Evolutionary conservation across 2,888 invertebrate genomes (phyloP), one percentile per base, ranked within the genome.

Genomic region (Liposcelis brunnea): DNA sequence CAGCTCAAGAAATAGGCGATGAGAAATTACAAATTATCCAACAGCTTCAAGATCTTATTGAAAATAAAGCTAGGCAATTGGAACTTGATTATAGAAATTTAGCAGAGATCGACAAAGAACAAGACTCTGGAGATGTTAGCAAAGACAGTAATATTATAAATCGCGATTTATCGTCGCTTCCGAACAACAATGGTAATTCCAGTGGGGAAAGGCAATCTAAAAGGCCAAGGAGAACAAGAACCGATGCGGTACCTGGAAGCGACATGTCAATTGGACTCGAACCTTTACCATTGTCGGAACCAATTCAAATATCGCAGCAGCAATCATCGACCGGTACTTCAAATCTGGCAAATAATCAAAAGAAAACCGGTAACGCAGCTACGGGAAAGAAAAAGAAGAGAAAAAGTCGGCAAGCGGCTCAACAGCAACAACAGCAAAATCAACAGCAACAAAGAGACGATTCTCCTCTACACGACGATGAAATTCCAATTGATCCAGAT

Each of bases 1-100:
- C 81, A 10, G 84, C 89, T 0, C 91, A 93, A 62, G 93, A 94
- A 63, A 75, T 91, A 15, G 93, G 93, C 1, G 94, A 95, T 64
- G 91, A 91, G 57, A 94, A 94, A 61, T 71, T 94, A 55, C 83
- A 83, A 59, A 75, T 91, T 44, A 77, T 90, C 8, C 85, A 87
- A 59, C 74, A 79, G 50, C 74, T 94, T 48, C 80, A 85, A 57
- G 94, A 94, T 61, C 75, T 89, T 43, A 89, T 94, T 55, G 94
- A 94, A 60, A 82, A 84, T 58, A 87, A 90, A 64, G 80, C 84
- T n/a, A 69, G 90, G 16, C 80, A 87, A 53, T 68, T 94, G 46
- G 93, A 94, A 61, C 74, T 77, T 34, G 91, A 93, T 64, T 80
- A 80, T 58, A 86, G 85, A 61, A 90, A 89, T 69, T 68, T 93